These are phyloP conservation scores for Scaptomyza graminum DNA, from an alignment of 1,140 invertebrate genomes.

Conservation along the genomic window DNA sequence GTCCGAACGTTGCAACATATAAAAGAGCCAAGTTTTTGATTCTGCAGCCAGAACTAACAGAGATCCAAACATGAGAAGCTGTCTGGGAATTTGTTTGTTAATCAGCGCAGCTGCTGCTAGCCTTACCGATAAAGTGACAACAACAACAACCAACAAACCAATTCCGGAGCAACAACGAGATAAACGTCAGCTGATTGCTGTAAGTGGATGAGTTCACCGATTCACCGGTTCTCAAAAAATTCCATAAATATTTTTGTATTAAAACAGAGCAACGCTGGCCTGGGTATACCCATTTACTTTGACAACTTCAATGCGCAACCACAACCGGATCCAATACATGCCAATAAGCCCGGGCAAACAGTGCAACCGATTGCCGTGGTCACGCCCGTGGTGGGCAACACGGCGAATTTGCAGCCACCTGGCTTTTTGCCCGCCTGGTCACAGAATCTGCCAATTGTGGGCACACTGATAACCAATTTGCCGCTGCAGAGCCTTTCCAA, in stretches of 20 bases:
- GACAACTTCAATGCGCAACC: conserved; percentile 46
- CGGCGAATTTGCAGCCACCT: conserved; percentile 27
- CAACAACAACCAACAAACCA: conserved; percentile 4
- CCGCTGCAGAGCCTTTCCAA: conserved; percentile 44
- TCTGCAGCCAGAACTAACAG: neutral
- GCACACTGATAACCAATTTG: conserved; percentile 57
- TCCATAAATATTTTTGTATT: neutral
- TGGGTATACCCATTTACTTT: conserved; percentile 56
- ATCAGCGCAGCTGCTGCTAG: conserved; percentile 31
- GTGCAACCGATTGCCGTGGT: conserved; percentile 57
- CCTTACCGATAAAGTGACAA: neutral
- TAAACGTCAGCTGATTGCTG: conserved; percentile 63
- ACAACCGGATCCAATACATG: conserved; percentile 17
- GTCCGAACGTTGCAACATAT: neutral
- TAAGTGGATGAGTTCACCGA: neutral
- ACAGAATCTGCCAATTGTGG: conserved; percentile 66
- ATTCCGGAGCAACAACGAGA: conserved; percentile 39
- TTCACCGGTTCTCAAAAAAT: neutral
- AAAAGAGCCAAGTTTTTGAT: conserved; percentile 1
- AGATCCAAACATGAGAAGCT: conserved; percentile 41
- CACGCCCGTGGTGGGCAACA: conserved; percentile 48
- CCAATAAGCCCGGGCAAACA: conserved; percentile 10
- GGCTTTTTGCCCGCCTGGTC: conserved; percentile 55
- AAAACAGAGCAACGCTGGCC: conserved; percentile 17
- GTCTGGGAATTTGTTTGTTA: conserved; percentile 39